Percentiles rank a stretch among this genome's conserved stretches.
Evolutionary conservation across 2,888 invertebrate species (phyloP).

Genomic region (Drosophila diplacantha): DNA sequence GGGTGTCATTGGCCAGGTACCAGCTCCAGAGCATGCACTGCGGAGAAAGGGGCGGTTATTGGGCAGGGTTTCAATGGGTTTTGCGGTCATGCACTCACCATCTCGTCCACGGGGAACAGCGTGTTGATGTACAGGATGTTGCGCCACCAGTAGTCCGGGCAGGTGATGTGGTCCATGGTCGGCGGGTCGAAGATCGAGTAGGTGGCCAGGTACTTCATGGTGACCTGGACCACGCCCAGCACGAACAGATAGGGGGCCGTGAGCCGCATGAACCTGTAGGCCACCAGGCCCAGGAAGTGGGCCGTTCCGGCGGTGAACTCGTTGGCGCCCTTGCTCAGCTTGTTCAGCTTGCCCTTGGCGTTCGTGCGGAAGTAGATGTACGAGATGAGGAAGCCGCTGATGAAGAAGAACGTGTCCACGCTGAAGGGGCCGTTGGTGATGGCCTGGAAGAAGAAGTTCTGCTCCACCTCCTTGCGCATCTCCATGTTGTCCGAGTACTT

Average conservation of each 20-base stretch:
- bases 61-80: neutral
- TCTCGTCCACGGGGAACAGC: slow-evolving; percentile 88
- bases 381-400: slow-evolving; percentile 90
- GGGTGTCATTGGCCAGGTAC: slow-evolving; percentile 92
- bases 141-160: slow-evolving; percentile 92
- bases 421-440: slow-evolving; percentile 88
- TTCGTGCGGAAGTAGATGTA: slow-evolving; percentile 90
- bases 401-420: slow-evolving; percentile 90
- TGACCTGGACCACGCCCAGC: slow-evolving; percentile 88
- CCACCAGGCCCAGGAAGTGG: slow-evolving; percentile 87
- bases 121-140: slow-evolving; percentile 92
- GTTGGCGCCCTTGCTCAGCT: slow-evolving; percentile 82
- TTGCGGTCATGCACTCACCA: too few species aligned
- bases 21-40: slow-evolving; percentile 96
- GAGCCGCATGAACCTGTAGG: slow-evolving; percentile 87
- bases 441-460: slow-evolving; percentile 88
- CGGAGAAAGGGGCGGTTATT: too few species aligned
- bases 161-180: slow-evolving; percentile 88
- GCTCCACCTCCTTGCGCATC: slow-evolving; percentile 84
- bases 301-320: slow-evolving; percentile 82
- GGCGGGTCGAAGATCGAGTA: slow-evolving; percentile 92
- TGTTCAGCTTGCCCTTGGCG: slow-evolving; percentile 85
- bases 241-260: slow-evolving; percentile 91
- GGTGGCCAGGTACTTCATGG: slow-evolving; percentile 90
- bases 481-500: slow-evolving; percentile 92